phyloP scores from a whole-genome alignment of 2,113 vertebrate species.

The Vulpes lagopus region DNA sequence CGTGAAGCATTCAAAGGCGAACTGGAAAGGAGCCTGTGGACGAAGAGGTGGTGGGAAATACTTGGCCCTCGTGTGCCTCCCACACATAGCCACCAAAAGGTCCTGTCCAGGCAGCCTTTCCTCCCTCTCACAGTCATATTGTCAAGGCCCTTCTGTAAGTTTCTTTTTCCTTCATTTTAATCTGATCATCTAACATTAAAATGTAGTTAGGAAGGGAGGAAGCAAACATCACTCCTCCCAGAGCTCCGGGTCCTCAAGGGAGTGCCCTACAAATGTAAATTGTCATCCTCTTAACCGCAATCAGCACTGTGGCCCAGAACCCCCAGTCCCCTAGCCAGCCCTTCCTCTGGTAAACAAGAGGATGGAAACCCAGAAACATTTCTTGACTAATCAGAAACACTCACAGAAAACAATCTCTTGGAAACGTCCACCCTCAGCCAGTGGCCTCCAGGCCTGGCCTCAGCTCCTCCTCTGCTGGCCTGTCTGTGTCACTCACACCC shows the following conservation, averaged over 20 bases:
- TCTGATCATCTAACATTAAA: not conserved
- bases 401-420: not conserved
- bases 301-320: not conserved
- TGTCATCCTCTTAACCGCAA: not conserved
- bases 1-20: not conserved
- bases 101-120: not conserved
- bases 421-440: not conserved
- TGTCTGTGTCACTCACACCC: not conserved
- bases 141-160: not conserved
- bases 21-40: not conserved
- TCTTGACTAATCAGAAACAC: conserved; percentile 36
- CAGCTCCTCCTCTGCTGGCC: fast-evolving
- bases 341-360: conserved; percentile 47
- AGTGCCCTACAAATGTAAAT: not conserved
- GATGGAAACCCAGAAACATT: not conserved
- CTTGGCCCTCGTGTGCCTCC: not conserved
- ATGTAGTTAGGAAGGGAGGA: not conserved
- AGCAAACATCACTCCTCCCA: not conserved
- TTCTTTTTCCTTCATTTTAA: not conserved
- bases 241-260: not conserved
- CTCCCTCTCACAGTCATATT: not conserved
- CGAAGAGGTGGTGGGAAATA: not conserved
- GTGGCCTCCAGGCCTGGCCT: not conserved
- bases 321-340: not conserved
- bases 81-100: not conserved